A percentile compares a stretch with the other conserved stretches of the same genome.
Evolutionary conservation across 2,888 invertebrate genomes (phyloP).

Genomic region (Lampropteryx suffumata): DNA sequence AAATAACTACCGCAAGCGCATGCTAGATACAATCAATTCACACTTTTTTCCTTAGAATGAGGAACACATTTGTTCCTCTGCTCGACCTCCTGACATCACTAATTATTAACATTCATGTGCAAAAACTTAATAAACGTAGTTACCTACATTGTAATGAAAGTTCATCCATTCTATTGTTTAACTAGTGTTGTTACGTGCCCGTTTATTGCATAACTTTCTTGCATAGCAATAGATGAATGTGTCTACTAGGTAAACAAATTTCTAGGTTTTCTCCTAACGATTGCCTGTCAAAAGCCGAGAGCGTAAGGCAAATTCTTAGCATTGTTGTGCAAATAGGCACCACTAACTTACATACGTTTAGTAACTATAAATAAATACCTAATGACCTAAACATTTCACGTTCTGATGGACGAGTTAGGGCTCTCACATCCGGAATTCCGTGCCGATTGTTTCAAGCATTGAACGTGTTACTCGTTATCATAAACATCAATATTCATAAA

Average conservation of each 20-base stretch:
- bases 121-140: slow-evolving; percentile 14
- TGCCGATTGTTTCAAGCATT: slow-evolving; percentile 43
- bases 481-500: slow-evolving; percentile 63
- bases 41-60: slow-evolving; percentile 34
- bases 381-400: slow-evolving; percentile 22
- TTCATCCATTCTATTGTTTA: slow-evolving; percentile 31
- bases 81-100: slow-evolving; percentile 25
- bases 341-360: neutral
- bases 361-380: slow-evolving; percentile 1
- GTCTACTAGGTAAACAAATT: slow-evolving; percentile 24
- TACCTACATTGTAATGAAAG: slow-evolving; percentile 26
- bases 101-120: slow-evolving; percentile 30
- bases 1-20: slow-evolving; percentile 22
- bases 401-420: slow-evolving; percentile 21
- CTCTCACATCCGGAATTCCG: slow-evolving; percentile 51
- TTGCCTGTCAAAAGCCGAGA: slow-evolving; percentile 8
- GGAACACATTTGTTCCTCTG: slow-evolving; percentile 30
- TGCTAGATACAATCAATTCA: slow-evolving; percentile 22
- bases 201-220: slow-evolving; percentile 28
- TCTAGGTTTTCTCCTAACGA: slow-evolving; percentile 25
- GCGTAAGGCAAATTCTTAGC: slow-evolving; percentile 8
- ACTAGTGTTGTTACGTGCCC: slow-evolving; percentile 18
- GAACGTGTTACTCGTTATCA: slow-evolving; percentile 42
- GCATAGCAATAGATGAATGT: slow-evolving; percentile 26
- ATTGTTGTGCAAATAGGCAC: slow-evolving; percentile 8